Evolutionary conservation across 2,797 vertebrate species (phyloP), one percentile per base, ranked within the genome.

Genomic region (Microchirus variegatus): DNA sequence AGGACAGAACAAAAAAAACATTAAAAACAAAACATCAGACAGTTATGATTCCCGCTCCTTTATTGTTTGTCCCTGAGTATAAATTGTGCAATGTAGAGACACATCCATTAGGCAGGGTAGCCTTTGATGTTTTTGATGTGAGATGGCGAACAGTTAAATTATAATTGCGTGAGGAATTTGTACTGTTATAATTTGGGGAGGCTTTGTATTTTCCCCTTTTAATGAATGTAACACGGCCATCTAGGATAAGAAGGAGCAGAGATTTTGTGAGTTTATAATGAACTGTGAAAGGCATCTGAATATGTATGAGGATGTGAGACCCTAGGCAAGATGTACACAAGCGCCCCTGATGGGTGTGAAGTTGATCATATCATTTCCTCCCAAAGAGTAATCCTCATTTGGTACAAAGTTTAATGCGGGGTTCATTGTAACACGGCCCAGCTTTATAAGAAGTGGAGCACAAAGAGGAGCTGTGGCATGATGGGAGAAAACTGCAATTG

Each of bases 341-440:
- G 89, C 80, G 89, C 88, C 88, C 89, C 89, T 87, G 87, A 91
- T 91, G 89, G 82, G 87, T 85, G 86, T 86, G 85, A 90, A 87
- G 86, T 85, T 89, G 86, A 91, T 92, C 86, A 79, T 87, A 90
- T 91, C 78, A 85, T 88, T 90, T 91, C 85, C 88, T 89, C 86
- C 78, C 81, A 81, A 68, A 83, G 81, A 77, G 78, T 77, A 68
- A 78, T 80, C 77, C 86, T 90, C 85, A 81, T 88, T 91, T 83
- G 77, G 76, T 74, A 15, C 53, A 19, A 75, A 78, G 72, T 84
- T 86, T 79, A 83, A 87, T 86, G 78, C 75, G 12, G 82, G 66
- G 64, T 78, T 88, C 73, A 64, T 73, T 66, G 80, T 75, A 74
- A 81, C 53, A 48, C 59, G 44, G 55, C 44, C 52, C 61, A 46